phyloP scores from a whole-genome alignment of 2,113 vertebrate species.

The Rhadina sibilatrix region DNA sequence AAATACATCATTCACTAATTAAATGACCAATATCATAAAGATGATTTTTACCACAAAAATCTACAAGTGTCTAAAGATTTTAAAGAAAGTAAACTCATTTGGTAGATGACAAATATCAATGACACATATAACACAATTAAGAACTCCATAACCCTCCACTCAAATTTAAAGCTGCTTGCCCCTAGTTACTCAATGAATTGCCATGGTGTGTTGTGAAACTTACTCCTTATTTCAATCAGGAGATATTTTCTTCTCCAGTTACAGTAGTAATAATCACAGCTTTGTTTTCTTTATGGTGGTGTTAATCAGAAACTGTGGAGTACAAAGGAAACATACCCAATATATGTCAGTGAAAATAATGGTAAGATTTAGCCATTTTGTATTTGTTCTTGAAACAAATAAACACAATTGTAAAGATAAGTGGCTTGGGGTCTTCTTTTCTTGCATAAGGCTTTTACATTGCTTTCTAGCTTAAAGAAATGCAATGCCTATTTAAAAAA shows the following conservation, averaged over 20 bases:
- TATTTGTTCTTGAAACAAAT: not conserved
- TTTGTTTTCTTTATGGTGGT: not conserved
- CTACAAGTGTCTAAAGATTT: not conserved
- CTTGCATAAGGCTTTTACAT: not conserved
- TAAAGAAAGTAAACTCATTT: not conserved
- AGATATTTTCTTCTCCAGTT: not conserved
- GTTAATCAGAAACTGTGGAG: not conserved
- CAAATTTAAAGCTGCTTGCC: not conserved
- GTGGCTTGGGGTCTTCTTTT: not conserved
- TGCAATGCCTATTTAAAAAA: not conserved
- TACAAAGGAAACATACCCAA: not conserved
- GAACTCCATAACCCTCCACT: not conserved
- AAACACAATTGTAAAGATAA: not conserved
- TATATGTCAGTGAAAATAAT: not conserved
- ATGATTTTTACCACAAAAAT: conserved; percentile 20
- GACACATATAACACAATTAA: not conserved
- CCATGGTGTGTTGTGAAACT: not conserved
- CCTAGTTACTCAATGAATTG: not conserved
- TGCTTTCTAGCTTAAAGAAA: not conserved
- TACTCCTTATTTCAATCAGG: not conserved
- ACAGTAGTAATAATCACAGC: not conserved
- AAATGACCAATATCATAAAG: not conserved
- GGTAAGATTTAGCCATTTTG: not conserved
- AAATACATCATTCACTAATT: not conserved
- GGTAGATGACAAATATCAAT: not conserved